A percentile compares a stretch with the other conserved stretches of the same genome.
Conservation (phyloP, 2,113 vertebrate genomes). For the Carettochelys insculpta region DNA sequence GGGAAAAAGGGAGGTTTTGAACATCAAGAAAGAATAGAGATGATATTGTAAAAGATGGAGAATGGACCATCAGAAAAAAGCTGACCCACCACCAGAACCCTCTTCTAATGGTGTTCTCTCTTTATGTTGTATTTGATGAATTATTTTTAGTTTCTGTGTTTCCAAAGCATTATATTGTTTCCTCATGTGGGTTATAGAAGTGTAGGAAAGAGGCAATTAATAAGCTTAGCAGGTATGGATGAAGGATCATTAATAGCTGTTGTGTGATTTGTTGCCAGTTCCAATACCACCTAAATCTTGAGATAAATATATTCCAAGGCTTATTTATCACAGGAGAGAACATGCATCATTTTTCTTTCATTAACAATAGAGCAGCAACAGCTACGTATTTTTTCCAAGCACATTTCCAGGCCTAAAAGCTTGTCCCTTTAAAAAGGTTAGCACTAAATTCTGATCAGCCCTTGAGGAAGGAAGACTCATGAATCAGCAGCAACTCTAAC, state of each 20-base stretch:
- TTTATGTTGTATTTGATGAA: not conserved
- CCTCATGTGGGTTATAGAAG: conserved; percentile 33
- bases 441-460: conserved; percentile 59
- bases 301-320: conserved; percentile 64
- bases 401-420: conserved; percentile 50
- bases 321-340: conserved; percentile 51
- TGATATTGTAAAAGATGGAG: not conserved
- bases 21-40: not conserved
- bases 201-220: conserved; percentile 53
- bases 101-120: not conserved
- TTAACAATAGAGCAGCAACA: conserved; percentile 44
- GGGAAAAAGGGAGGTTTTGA: not conserved
- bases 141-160: conserved; percentile 1
- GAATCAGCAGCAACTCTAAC: conserved; percentile 18
- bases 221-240: conserved; percentile 43
- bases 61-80: not conserved
- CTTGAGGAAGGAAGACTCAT: conserved; percentile 60
- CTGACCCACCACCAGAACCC: not conserved
- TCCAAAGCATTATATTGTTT: conserved; percentile 17
- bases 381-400: conserved; percentile 53
- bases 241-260: conserved; percentile 47
- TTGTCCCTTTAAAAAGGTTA: conserved; percentile 53
- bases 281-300: conserved; percentile 53
- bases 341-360: conserved; percentile 61
- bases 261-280: conserved; percentile 54